A percentile compares a stretch with the other conserved stretches of the same genome.
Evolutionary conservation across 2,113 vertebrate genomes (phyloP).

Genomic region (Dolichallabes microphthalmus): DNA sequence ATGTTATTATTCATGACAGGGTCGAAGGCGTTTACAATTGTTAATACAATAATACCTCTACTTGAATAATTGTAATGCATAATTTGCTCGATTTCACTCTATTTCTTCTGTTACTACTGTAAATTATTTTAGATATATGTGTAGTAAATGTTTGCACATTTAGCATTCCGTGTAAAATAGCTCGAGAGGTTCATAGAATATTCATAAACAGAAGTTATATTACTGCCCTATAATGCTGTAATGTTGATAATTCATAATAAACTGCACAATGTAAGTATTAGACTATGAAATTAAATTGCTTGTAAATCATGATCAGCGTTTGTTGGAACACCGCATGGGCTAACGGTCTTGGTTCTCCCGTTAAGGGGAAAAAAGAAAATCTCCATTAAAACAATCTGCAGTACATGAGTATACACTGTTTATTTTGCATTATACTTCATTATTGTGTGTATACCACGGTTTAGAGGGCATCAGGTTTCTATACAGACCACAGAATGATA

Average conservation of each 20-base stretch:
- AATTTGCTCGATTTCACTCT: background rate
- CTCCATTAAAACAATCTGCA: background rate
- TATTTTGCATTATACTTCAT: conserved; percentile 10
- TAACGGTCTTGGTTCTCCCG: background rate
- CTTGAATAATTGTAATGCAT: conserved; percentile 15
- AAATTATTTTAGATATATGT: background rate
- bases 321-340: conserved; percentile 4
- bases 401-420: background rate
- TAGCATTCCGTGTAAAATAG: background rate
- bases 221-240: background rate
- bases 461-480: conserved; percentile 9
- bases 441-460: background rate
- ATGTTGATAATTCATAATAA: conserved; percentile 14
- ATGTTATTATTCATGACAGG: conserved; percentile 7
- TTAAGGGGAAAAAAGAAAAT: background rate
- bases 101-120: background rate
- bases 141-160: background rate
- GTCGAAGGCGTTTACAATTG: background rate
- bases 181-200: background rate
- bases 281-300: conserved; percentile 6
- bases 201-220: background rate
- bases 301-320: conserved; percentile 27
- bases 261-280: conserved; percentile 13
- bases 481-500: conserved; percentile 15
- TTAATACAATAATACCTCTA: conserved; percentile 41